Conservation (phyloP, 1,140 invertebrate species). For the Bombus affinis region DNA sequence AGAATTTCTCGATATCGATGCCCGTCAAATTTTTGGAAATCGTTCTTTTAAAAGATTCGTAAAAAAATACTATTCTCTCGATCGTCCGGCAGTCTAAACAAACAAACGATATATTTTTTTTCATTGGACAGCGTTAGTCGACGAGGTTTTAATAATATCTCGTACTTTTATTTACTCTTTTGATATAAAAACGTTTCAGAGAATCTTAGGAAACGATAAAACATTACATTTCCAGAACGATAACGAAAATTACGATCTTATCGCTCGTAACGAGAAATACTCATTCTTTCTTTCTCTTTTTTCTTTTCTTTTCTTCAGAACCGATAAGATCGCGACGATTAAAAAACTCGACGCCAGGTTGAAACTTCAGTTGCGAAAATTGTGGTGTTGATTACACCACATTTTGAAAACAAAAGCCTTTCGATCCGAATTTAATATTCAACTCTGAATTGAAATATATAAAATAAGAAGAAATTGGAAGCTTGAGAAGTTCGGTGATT, state of each 20-base stretch:
- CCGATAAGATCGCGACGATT: slow-evolving; percentile 13
- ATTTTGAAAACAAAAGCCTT: too few relatives aligned
- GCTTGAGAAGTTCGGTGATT: neutral
- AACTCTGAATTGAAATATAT: neutral
- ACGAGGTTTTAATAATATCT: too few relatives aligned
- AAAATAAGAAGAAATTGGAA: neutral
- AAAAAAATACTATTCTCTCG: neutral
- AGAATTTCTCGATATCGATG: neutral
- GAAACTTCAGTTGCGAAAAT: neutral
- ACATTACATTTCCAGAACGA: slow-evolving; percentile 28
- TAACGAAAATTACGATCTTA: slow-evolving; percentile 28
- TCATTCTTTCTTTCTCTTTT: neutral
- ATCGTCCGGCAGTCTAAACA: slow-evolving; percentile 28
- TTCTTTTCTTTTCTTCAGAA: too few relatives aligned
- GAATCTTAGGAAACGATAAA: slow-evolving; percentile 9
- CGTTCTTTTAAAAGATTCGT: neutral
- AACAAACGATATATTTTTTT: neutral
- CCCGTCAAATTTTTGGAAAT: neutral
- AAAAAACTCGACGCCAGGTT: neutral
- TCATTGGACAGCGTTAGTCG: neutral
- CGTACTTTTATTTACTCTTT: too few relatives aligned
- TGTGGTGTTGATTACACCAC: neutral
- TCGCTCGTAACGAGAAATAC: neutral
- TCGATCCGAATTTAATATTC: neutral
- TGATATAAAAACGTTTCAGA: neutral